These are phyloP conservation scores for Chelonia mydas DNA, from an alignment of 2,797 vertebrate species.

Conservation along the genomic window DNA sequence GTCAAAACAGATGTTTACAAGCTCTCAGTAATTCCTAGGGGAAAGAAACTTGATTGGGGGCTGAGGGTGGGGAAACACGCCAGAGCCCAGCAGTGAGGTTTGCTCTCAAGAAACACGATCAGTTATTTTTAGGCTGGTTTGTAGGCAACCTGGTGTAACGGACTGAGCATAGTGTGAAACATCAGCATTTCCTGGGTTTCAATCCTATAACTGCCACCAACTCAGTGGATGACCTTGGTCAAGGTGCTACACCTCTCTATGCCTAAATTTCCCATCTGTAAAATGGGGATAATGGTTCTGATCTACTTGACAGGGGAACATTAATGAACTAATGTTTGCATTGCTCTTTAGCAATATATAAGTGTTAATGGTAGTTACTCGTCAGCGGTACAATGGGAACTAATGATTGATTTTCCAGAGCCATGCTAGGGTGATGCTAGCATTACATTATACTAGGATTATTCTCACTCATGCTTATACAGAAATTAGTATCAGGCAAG, in stretches of 20 bases:
- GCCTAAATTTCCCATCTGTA: background rate
- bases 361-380: background rate
- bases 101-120: background rate
- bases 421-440: background rate
- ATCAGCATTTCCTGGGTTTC: background rate
- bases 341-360: background rate
- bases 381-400: background rate
- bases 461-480: background rate
- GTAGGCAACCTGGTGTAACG: background rate
- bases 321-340: background rate
- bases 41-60: background rate
- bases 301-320: background rate
- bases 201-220: rapidly evolving
- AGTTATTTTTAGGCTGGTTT: background rate
- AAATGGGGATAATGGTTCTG: rapidly evolving
- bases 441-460: background rate
- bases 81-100: rapidly evolving
- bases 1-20: background rate
- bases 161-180: background rate
- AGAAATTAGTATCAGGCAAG: background rate
- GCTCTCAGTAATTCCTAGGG: background rate
- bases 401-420: background rate
- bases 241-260: rapidly evolving
- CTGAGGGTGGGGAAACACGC: background rate
- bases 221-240: background rate